Percentiles rank a stretch among this genome's conserved stretches.
Evolutionary conservation across 92 coral and sea anemone species (phyloP).

Genomic region (Zoanthus sansibaricus): DNA sequence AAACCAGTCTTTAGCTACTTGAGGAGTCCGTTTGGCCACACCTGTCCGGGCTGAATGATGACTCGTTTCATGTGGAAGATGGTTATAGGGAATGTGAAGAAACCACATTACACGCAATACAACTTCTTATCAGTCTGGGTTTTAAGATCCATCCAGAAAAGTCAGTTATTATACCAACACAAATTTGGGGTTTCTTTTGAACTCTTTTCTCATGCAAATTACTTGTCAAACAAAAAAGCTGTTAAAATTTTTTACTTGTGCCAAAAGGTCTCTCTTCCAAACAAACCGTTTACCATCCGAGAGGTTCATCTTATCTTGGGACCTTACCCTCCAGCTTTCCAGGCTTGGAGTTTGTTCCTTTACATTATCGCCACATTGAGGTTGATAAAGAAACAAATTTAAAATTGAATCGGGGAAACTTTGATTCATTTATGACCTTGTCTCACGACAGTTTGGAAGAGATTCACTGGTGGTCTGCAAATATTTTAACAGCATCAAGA

Average conservation of each 20-base stretch:
- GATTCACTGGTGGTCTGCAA: slow-evolving; percentile 44
- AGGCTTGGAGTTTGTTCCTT: slow-evolving; percentile 62
- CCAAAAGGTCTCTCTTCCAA: slow-evolving; percentile 37
- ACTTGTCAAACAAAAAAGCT: slow-evolving; percentile 48
- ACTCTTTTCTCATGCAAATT: slow-evolving; percentile 63
- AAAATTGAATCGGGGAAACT: slow-evolving; percentile 49
- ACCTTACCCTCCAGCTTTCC: slow-evolving; percentile 61
- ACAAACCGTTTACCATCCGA: slow-evolving; percentile 50
- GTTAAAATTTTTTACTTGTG: slow-evolving; percentile 45
- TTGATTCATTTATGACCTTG: slow-evolving; percentile 46
- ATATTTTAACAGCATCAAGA: slow-evolving; percentile 38
- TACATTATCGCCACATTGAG: slow-evolving; percentile 59
- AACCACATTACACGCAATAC: slow-evolving; percentile 60
- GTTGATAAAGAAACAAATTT: slow-evolving; percentile 35
- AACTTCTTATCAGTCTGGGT: slow-evolving; percentile 57
- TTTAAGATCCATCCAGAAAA: slow-evolving; percentile 63
- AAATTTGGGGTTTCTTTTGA: slow-evolving; percentile 53
- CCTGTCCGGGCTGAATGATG: slow-evolving; percentile 70
- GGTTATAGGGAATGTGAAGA: slow-evolving; percentile 47
- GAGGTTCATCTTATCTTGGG: slow-evolving; percentile 63
- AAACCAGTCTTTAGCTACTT: slow-evolving; percentile 61
- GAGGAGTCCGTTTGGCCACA: slow-evolving; percentile 58
- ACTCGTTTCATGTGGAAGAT: slow-evolving; percentile 47
- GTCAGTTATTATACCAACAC: slow-evolving; percentile 61
- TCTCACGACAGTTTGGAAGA: no score